Base-by-base conservation (phyloP, 2,888 invertebrate genomes). In the Sesia bembeciformis region DNA sequence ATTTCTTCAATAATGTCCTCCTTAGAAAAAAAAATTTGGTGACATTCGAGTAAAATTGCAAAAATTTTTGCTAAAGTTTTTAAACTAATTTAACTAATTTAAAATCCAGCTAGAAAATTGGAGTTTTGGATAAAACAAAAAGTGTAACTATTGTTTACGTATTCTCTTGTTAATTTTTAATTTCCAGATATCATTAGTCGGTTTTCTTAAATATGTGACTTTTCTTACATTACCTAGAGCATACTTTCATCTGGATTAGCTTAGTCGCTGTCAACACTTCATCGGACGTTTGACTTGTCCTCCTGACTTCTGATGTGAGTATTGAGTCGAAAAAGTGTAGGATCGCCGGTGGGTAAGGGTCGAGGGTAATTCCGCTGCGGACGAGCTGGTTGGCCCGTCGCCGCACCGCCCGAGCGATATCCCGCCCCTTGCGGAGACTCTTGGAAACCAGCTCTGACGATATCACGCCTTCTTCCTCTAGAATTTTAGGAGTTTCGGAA, bases 381-480 rank as follows among this genome's bases (percentile, higher is more conserved):
- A 83, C 81, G 4, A 89, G 70, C 57, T 86, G 74, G 60, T 78
- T 79, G 3, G 75, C 83, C 5, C 84, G 74, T 52, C 71, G 66
- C n/a, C 57, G 71, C 1, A 84, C 74, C 0, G 80, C 78, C 52
- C 74, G 68, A 52, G 81, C 68, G 3, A 88, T 65, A 53, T 88
- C 85, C 3, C 83, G 76, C 0, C 86, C 88, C 23, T 77, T 73
- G 57, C 74, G 73, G 4, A 82, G 64, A 49, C 84, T 83, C 56
- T 89, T 88, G 4, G 74, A 65, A 4, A 85, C 92, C 90, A 94
- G 68, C 77, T 91, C 67, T 86, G 90, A 62, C 78, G 90, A 67
- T 78, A 92, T 67, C 65, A 87, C 68, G 88, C 78, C 78, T 84
- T 91, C 68, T 82, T 90, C 72, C 90, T 84, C 70, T 23, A 23